phyloP scores from a whole-genome alignment of 2,797 vertebrate genomes.

The Ctenopoma kingsleyae region DNA sequence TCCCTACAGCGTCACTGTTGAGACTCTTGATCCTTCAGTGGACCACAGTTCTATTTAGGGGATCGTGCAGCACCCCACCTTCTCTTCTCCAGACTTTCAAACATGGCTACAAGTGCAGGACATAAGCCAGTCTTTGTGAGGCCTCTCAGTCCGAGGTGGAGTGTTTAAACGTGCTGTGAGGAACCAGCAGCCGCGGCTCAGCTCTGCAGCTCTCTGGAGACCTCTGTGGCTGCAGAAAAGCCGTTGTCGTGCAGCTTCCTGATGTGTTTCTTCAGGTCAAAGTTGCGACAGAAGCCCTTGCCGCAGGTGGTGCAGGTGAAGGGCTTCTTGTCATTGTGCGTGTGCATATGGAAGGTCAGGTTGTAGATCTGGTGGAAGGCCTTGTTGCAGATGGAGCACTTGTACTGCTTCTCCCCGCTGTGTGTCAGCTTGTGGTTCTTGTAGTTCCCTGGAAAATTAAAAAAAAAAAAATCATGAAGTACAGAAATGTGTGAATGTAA shows the following conservation, averaged over 20 bases:
- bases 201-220: conserved; percentile 65
- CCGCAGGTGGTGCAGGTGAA: conserved; percentile 97
- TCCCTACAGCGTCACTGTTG: conserved; percentile 6
- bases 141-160: conserved; percentile 2
- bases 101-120: conserved; percentile 2
- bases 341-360: conserved; percentile 99
- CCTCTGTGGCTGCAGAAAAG: conserved; percentile 49
- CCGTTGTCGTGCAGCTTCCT: conserved; percentile 91
- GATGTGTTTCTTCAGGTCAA: conserved; percentile 98
- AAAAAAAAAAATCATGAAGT: not conserved
- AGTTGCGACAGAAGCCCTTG: conserved; percentile 98
- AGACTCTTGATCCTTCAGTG: conserved; percentile 11
- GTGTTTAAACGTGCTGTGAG: no score
- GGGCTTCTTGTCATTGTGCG: conserved; percentile 99
- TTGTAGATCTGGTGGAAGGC: conserved; percentile 99
- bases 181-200: conserved; percentile 32
- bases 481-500: not conserved
- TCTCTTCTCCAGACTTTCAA: not conserved
- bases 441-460: conserved; percentile 90
- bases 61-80: not conserved
- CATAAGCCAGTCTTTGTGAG: not conserved
- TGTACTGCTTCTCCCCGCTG: conserved; percentile 98
- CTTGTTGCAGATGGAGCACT: conserved; percentile 98
- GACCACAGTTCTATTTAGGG: conserved; percentile 9
- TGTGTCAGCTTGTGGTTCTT: conserved; percentile 99